Evolutionary conservation across 2,113 vertebrate genomes (phyloP).

Genomic region (Sphyrna mokarran): DNA sequence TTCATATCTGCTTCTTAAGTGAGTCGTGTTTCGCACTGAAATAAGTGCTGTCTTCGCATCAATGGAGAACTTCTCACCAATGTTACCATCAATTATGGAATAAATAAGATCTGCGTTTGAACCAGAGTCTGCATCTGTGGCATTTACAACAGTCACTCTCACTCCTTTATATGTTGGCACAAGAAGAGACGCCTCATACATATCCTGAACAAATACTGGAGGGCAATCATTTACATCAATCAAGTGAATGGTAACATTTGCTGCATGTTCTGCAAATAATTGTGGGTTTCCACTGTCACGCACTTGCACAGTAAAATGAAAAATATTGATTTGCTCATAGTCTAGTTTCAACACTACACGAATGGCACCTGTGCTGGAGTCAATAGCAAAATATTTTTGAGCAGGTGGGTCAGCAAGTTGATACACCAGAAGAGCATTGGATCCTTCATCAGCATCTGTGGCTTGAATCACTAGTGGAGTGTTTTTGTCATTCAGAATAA

Average conservation of each 20-base stretch:
- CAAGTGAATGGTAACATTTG: constrained; percentile 85
- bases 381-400: constrained; percentile 84
- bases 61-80: constrained; percentile 87
- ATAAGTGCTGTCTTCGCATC: constrained; percentile 68
- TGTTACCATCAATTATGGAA: constrained; percentile 89
- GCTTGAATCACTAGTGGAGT: constrained; percentile 83
- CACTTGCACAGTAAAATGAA: constrained; percentile 87
- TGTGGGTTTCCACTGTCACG: constrained; percentile 80
- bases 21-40: constrained; percentile 81
- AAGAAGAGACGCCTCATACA: constrained; percentile 73
- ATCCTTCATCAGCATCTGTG: constrained; percentile 75
- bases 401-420: constrained; percentile 86
- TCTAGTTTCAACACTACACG: constrained; percentile 72
- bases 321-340: constrained; percentile 77
- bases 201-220: constrained; percentile 73
- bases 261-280: constrained; percentile 77
- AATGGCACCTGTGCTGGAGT: constrained; percentile 89
- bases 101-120: constrained; percentile 78
- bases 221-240: constrained; percentile 88
- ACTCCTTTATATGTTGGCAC: constrained; percentile 88
- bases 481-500: constrained; percentile 77
- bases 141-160: constrained; percentile 71
- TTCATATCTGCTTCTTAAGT: constrained; percentile 89
- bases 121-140: constrained; percentile 79
- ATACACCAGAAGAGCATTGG: constrained; percentile 86